Percentiles rank a stretch among this genome's conserved stretches.
Evolutionary conservation across 2,888 invertebrate genomes (phyloP).

Genomic region (Eucriotettix oculatus): DNA sequence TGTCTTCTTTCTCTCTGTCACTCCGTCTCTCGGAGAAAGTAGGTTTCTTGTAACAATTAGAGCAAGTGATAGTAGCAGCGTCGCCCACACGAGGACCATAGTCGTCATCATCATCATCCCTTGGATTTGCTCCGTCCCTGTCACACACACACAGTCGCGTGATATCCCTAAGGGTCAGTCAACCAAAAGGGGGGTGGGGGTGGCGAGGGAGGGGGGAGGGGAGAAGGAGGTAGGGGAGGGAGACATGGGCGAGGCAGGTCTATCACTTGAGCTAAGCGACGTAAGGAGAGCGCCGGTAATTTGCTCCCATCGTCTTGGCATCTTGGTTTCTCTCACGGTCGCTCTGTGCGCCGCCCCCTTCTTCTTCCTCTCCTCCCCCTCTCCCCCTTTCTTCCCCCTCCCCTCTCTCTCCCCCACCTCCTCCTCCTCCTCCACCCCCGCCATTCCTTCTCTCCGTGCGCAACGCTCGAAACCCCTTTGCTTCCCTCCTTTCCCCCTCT

Average conservation of each 20-base stretch:
- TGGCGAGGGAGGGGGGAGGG: background rate
- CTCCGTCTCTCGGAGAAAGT: too few species aligned
- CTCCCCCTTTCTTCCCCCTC: background rate
- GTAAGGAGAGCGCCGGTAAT: background rate
- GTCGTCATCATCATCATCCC: too few species aligned
- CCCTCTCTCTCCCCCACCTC: background rate
- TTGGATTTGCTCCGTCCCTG: too few species aligned
- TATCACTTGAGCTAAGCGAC: background rate
- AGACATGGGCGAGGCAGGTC: background rate
- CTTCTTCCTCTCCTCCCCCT: background rate
- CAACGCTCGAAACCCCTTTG: background rate
- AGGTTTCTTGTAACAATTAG: too few species aligned
- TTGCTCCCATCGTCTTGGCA: background rate
- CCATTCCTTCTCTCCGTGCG: background rate
- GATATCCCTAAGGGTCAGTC: too few species aligned
- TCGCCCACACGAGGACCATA: too few species aligned
- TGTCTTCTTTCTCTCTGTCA: too few species aligned
- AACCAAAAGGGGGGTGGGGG: background rate
- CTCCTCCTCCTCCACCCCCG: background rate
- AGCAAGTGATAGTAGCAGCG: too few species aligned
- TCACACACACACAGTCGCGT: background rate
- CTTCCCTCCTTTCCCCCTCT: background rate
- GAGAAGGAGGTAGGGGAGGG: background rate
- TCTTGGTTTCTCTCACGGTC: background rate
- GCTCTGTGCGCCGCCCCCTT: background rate